These are phyloP conservation scores for Chaenocephalus aceratus DNA, from an alignment of 2,113 vertebrate genomes.

Conservation along the genomic window DNA sequence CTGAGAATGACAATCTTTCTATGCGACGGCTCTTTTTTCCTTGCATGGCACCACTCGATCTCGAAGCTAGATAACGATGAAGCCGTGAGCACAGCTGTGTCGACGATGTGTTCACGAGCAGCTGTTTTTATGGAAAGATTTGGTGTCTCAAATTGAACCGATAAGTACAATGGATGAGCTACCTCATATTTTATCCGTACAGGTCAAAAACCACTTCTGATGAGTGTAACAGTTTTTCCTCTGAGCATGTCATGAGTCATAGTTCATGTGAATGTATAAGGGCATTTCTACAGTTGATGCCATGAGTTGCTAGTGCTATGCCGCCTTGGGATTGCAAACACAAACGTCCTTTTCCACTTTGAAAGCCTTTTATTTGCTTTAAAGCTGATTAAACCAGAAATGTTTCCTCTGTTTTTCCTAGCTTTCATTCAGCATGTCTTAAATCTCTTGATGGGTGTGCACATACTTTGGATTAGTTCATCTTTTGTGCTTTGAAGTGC, in stretches of 20 bases:
- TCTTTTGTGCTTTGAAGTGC: conserved; percentile 59
- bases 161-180: conserved; percentile 65
- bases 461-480: conserved; percentile 42
- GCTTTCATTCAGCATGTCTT: conserved; percentile 63
- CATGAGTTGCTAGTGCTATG: conserved; percentile 42
- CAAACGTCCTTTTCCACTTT: conserved; percentile 29
- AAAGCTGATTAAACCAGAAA: conserved; percentile 52
- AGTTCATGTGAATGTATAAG: conserved; percentile 67
- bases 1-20: conserved; percentile 64
- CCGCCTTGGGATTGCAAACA: conserved; percentile 53
- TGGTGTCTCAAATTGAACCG: conserved; percentile 29
- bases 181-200: conserved; percentile 69
- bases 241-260: conserved; percentile 43
- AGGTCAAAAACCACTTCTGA: conserved; percentile 50
- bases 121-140: conserved; percentile 15
- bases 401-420: conserved; percentile 16
- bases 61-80: conserved; percentile 13
- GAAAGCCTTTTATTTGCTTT: conserved; percentile 65
- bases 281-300: conserved; percentile 47
- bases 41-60: conserved; percentile 23
- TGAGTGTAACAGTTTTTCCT: conserved; percentile 52
- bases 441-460: conserved; percentile 47
- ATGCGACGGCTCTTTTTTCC: conserved; percentile 24
- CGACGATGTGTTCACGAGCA: conserved; percentile 17
- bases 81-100: background rate